A percentile compares a stretch with the other conserved stretches of the same genome.
These are phyloP conservation scores for Cranoglanis bouderius DNA, from an alignment of 2,113 vertebrate species.

Conservation along the genomic window DNA sequence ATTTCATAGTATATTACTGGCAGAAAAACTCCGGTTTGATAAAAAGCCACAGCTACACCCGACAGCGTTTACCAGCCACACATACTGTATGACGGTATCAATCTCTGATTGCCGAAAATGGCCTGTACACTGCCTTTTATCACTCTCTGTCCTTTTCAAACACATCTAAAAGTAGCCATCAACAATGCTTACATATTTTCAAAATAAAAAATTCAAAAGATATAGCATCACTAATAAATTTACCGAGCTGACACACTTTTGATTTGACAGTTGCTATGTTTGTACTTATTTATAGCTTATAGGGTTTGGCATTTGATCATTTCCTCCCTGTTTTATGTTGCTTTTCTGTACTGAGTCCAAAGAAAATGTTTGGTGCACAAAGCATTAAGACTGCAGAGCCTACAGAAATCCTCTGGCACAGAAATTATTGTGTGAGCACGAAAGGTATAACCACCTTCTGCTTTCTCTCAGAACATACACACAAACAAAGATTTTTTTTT, in stretches of 20 bases:
- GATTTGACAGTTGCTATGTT: neutral
- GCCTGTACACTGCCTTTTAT: neutral
- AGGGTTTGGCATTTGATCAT: slow-evolving; percentile 27
- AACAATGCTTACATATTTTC: neutral
- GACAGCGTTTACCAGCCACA: neutral
- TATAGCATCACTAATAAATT: slow-evolving; percentile 5
- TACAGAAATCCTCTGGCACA: slow-evolving; percentile 45
- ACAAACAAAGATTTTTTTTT: neutral
- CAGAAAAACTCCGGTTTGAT: neutral
- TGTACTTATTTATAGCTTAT: slow-evolving; percentile 28
- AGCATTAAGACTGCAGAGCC: slow-evolving; percentile 46
- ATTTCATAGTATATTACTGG: neutral
- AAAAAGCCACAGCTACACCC: neutral
- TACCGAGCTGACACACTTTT: neutral
- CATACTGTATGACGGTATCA: neutral
- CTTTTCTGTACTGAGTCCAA: slow-evolving; percentile 35
- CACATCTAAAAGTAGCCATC: neutral
- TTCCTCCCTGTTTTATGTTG: slow-evolving; percentile 18
- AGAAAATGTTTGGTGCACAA: slow-evolving; percentile 26
- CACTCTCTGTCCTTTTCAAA: neutral
- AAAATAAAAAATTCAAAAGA: neutral
- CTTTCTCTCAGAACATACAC: slow-evolving; percentile 28
- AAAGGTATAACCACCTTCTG: slow-evolving; percentile 49
- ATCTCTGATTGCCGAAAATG: too few relatives aligned
- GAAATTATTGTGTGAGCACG: slow-evolving; percentile 46